phyloP scores from a whole-genome alignment of 2,113 vertebrate genomes.

The Phycodurus eques region DNA sequence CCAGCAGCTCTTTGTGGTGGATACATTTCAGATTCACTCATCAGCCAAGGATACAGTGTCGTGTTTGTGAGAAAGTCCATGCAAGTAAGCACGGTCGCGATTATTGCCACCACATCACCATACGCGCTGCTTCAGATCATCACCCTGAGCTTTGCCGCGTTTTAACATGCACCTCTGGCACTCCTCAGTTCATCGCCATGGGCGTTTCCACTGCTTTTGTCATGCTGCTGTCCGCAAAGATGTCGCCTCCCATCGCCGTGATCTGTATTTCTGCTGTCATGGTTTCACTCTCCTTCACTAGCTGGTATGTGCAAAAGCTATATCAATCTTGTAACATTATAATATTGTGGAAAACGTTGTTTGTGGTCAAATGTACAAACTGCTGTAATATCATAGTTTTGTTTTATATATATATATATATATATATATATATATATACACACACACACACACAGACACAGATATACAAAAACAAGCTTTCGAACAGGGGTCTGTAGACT shows the following conservation, averaged over 20 bases:
- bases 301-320: constrained; percentile 64
- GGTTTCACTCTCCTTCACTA: constrained; percentile 80
- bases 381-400: too few relatives aligned
- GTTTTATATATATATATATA: too few relatives aligned
- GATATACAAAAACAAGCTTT: background rate
- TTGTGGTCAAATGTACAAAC: background rate
- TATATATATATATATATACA: too few relatives aligned
- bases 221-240: constrained; percentile 73
- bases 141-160: background rate
- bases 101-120: background rate
- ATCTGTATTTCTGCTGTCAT: constrained; percentile 73
- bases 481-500: too few relatives aligned
- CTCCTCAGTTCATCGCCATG: constrained; percentile 78
- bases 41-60: constrained; percentile 62
- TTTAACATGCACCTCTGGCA: background rate
- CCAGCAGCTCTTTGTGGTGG: constrained; percentile 78
- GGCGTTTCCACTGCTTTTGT: constrained; percentile 80
- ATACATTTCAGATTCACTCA: constrained; percentile 80
- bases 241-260: constrained; percentile 74
- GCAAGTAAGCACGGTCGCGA: background rate
- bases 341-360: background rate
- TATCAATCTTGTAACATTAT: background rate
- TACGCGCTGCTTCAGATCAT: background rate
- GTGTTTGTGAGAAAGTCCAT: constrained; percentile 2
- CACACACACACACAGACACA: too few relatives aligned